These are phyloP conservation scores for Spea bombifrons DNA, from an alignment of 2,113 vertebrate genomes.

Conservation along the genomic window DNA sequence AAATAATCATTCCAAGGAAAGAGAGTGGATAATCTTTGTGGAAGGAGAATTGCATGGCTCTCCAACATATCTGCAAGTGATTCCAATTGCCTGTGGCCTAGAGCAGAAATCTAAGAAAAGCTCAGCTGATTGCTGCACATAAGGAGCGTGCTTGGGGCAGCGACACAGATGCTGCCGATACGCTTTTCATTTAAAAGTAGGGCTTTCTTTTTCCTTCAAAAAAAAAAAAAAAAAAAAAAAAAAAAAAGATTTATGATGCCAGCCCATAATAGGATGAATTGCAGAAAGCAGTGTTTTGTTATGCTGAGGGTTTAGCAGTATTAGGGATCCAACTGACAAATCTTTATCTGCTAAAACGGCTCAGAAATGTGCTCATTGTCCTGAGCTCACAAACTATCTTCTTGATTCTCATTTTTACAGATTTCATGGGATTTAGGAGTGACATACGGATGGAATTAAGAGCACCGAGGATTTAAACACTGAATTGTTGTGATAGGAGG, in stretches of 20 bases:
- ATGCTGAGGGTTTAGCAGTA: constrained; percentile 55
- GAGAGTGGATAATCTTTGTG: too few species aligned
- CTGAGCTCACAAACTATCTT: constrained; percentile 51
- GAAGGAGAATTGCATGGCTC: too few species aligned
- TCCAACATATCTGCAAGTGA: constrained; percentile 53
- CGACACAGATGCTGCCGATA: constrained; percentile 58
- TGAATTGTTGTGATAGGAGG: neutral
- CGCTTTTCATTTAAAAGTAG: constrained; percentile 52
- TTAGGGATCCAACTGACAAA: constrained; percentile 58
- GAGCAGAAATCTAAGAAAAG: constrained; percentile 59
- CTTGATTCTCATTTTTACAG: constrained; percentile 57
- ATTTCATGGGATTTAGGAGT: constrained; percentile 58
- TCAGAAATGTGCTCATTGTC: constrained; percentile 54
- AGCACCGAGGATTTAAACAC: constrained; percentile 56
- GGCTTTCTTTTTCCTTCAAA: constrained; percentile 49
- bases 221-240: too few species aligned
- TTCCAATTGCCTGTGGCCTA: constrained; percentile 58
- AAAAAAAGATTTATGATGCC: constrained; percentile 52
- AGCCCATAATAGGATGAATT: constrained; percentile 51
- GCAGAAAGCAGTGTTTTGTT: constrained; percentile 51
- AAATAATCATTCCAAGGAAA: too few species aligned
- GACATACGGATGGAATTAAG: constrained; percentile 56
- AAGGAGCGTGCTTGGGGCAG: constrained; percentile 56
- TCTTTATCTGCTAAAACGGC: constrained; percentile 55
- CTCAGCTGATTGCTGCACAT: constrained; percentile 54